phyloP scores from a whole-genome alignment of 2,113 vertebrate genomes.

The Hemiprocne comata region DNA sequence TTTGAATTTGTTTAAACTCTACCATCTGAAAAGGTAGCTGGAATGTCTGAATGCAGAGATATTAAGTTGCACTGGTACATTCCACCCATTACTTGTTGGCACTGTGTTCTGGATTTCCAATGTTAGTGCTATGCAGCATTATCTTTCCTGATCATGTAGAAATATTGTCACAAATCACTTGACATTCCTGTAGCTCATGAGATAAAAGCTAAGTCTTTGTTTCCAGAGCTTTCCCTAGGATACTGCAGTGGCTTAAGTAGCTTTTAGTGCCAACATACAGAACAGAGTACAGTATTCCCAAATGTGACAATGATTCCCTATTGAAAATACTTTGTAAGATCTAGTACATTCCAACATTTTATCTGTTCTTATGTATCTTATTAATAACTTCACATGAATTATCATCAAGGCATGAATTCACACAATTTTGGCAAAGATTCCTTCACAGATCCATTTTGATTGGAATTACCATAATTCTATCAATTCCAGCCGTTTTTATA shows the following conservation, averaged over 20 bases:
- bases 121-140: neutral
- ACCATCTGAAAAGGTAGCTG: neutral
- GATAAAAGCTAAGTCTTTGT: neutral
- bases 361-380: neutral
- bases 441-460: neutral
- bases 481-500: neutral
- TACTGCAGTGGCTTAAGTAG: neutral
- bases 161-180: neutral
- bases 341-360: neutral
- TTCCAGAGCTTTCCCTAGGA: neutral
- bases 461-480: neutral
- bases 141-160: neutral
- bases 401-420: neutral
- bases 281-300: neutral
- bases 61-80: neutral
- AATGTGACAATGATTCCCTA: neutral
- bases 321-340: neutral
- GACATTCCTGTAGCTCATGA: neutral
- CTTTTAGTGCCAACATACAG: neutral
- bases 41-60: neutral
- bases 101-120: neutral
- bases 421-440: neutral
- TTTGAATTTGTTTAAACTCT: neutral
- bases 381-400: neutral
- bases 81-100: neutral